Evolutionary conservation across 1,140 invertebrate species (phyloP), one percentile per base, ranked within the genome.

Genomic region (Diplogasteroides magnus): DNA sequence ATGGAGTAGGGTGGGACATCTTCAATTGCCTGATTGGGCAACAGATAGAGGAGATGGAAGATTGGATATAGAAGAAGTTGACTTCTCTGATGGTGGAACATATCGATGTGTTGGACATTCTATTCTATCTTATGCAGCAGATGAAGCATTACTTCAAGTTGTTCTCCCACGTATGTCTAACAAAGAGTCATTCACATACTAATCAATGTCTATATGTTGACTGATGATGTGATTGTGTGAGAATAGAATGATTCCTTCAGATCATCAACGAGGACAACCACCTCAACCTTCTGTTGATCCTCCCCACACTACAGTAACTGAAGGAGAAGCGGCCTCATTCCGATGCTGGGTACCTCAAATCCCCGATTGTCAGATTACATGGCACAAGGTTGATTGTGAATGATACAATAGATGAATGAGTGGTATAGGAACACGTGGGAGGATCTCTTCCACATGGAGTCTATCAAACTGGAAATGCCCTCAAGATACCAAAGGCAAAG

Each of bases 271-370:
- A 29, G 76, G 74, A 29, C 64, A 60, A 19, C 71, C 74, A 28
- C 80, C 80, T 31, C 71, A 79, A 57, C 81, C 80, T n/a, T 64
- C 80, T 32, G 77, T 83, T 13, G 78, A 77, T 14, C 80, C 80
- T 14, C 80, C 80, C 11, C 70, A 82, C 59, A 77, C 77, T 56
- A 69, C 65, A 13, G 80, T 82, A 3, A 72, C 74, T 48, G 78
- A 82, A 66, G 67, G 79, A 57, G 80, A 77, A 31, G 68, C 77
- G 27, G 80, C 81, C 27, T 69, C 75, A 13, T 82, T 82, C 68
- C 71, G 77, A 2, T 82, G 80, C 63, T 63, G 79, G 57, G 78
- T 79, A 1, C 77, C 79, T 32, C 77, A 79, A 29, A 77, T 77
- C 31, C 77, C 80, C 15, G 78, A 81, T 58, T 80, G 79, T 63